Evolutionary conservation across 92 coral and sea anemone genomes (phyloP).

Genomic region (Siderastrea siderea): DNA sequence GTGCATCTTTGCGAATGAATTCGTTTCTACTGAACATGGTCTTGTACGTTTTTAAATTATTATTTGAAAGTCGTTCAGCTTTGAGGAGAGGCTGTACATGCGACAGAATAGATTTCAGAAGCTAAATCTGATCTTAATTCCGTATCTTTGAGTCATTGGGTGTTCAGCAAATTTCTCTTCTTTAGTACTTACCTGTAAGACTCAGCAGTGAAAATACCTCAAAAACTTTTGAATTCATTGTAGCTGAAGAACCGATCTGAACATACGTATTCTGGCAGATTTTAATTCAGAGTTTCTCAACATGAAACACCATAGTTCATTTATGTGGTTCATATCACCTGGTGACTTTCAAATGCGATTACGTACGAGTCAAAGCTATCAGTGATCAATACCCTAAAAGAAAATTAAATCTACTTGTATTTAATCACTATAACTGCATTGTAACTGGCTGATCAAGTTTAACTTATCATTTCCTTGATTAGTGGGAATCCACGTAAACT

Average conservation of each 20-base stretch:
- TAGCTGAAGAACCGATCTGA: too few relatives aligned
- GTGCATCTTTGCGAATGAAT: too few relatives aligned
- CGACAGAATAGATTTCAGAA: not conserved
- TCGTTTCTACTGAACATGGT: too few relatives aligned
- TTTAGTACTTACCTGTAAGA: not conserved
- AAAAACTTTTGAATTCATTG: too few relatives aligned
- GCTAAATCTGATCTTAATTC: too few relatives aligned
- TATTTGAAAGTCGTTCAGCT: too few relatives aligned
- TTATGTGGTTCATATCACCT: not conserved
- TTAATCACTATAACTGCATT: not conserved
- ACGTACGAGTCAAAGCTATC: not conserved
- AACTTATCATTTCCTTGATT: not conserved
- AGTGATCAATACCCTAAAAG: not conserved
- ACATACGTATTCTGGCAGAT: too few relatives aligned
- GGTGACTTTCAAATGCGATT: not conserved
- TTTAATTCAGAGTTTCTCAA: not conserved
- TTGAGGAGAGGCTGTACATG: not conserved
- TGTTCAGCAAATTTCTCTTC: not conserved
- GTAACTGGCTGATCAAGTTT: not conserved
- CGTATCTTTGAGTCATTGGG: not conserved
- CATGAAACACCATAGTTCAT: not conserved
- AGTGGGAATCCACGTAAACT: not conserved
- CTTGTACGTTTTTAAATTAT: too few relatives aligned
- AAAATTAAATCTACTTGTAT: not conserved
- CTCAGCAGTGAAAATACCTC: not conserved